Base-by-base conservation (phyloP, 2,113 vertebrate genomes). In the Tringa solitaria region DNA sequence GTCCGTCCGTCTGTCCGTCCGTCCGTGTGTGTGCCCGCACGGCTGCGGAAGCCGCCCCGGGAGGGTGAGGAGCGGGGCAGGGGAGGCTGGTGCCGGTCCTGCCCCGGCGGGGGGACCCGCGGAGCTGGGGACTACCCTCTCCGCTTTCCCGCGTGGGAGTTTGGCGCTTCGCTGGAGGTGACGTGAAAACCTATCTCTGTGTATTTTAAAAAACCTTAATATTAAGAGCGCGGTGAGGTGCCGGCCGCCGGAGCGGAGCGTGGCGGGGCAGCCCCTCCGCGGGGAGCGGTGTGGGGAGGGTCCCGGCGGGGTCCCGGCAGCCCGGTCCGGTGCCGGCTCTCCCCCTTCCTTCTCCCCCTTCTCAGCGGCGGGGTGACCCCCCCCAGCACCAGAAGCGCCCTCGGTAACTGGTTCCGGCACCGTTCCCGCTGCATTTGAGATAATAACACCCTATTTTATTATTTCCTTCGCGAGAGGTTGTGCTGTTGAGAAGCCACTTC, bases 401-500 rank as follows among this genome's bases (percentile, higher is more conserved):
- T 37, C 30, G 9, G 15, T 10, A 19, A 3, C 76, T 1, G 50
- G n/a, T 17, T 46, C 77, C 67, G 46, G 68, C 87, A 18, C 28
- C 33, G 48, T 39, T 92, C 56, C 78, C 41, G 43, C 70, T 14
- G 70, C 67, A 0, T 10, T 26, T 19, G 69, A 4, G 48, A 24
- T 46, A 9, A 8, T 57, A 75, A 12, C 39, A 60, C 21, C 68
- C 0, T 8, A 13, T 74, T 95, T 73, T 63, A 22, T 48, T 70
- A 65, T 89, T 90, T 61, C 78, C 57, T 82, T 93, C 59, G 9
- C n/a, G 7, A 86, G 72, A 90, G 70, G 54, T 57, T 67, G 51
- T 28, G 78, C 90, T 35, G 64, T 23, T 56, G 84, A 93, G 86
- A 87, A 96, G 91, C 86, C 60, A 35, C 81, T 93, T 96, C 86